These are phyloP conservation scores for Meda fulgida DNA, from an alignment of 2,797 vertebrate genomes.

Conservation along the genomic window DNA sequence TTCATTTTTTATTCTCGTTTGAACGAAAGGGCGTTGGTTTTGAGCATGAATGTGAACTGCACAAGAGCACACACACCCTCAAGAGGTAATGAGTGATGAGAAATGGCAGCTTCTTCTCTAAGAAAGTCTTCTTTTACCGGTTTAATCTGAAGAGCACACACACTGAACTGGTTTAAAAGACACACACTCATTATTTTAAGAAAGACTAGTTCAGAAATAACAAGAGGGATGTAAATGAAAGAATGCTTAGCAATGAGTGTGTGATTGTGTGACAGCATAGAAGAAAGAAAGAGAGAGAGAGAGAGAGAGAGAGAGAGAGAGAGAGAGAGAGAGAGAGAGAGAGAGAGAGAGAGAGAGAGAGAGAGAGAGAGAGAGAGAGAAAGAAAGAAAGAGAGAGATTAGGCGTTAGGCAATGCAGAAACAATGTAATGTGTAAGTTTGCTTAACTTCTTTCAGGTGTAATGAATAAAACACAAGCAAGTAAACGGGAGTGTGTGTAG, in stretches of 20 bases:
- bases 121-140: not conserved
- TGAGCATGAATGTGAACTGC: not conserved
- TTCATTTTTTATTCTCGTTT: not conserved
- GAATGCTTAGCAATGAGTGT: not conserved
- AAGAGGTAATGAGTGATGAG: not conserved
- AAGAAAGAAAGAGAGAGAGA: slow-evolving; percentile 3
- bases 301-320: not conserved
- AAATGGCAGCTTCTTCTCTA: not conserved
- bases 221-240: not conserved
- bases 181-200: not conserved
- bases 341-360: too few relatives aligned
- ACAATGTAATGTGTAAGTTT: not conserved
- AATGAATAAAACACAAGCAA: slow-evolving; percentile 14
- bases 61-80: not conserved
- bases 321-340: slow-evolving; percentile 17
- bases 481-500: not conserved
- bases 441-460: slow-evolving; percentile 8
- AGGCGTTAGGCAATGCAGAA: not conserved
- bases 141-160: slow-evolving; percentile 13
- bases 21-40: slow-evolving; percentile 41
- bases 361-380: slow-evolving; percentile 15
- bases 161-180: not conserved
- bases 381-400: not conserved
- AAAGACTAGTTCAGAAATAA: not conserved
- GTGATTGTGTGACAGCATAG: not conserved